Evolutionary conservation across 2,888 invertebrate genomes (phyloP), one percentile per base, ranked within the genome.

Genomic region (Drosophila prostipennis): DNA sequence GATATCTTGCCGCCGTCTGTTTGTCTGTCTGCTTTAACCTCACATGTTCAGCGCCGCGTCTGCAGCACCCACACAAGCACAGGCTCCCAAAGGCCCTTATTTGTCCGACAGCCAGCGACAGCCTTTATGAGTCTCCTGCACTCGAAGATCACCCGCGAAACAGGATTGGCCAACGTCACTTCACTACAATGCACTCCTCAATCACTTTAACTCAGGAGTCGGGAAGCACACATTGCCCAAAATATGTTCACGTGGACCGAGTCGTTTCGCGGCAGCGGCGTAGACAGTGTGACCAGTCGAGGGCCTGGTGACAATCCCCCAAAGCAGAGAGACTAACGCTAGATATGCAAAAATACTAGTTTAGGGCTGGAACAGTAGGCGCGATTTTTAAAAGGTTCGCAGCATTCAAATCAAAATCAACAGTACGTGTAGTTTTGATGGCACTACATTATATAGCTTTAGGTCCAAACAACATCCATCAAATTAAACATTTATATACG

Each of bases 41-140:
- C 90, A 90, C 91, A 90, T 91, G 89, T 81, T 89, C 78, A 87
- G 85, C 88, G 83, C 80, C 80, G 77, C 78, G 87, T 83, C 78
- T 72, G 64, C 79, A 84, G 74, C 73, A 64, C 67, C 72, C 67
- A 76, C 79, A 49, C 79, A 76, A 40, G 43, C 43, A 63, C 65
- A 68, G 42, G 29, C 49, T 6, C 11, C 3, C 16, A 56, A 45
- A 16, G 32, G 11, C 10, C 11, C 55, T 40, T 40, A 2, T 37
- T 34, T 2, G 32, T n/a, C n/a, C 29, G 34, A n/a, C 13, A 10
- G 6, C 23, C 34, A 19, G 13, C 34, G 34, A 5, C 52, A 13
- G 32, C 6, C 26, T 55, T 49, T 37, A 10, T 32, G 16, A 11
- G 46, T 11, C 42, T 13, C 23, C 23, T 36, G 19, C 57, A 57